A percentile compares a stretch with the other conserved stretches of the same genome.
phyloP scores from a whole-genome alignment of 1,140 invertebrate species.

The Drosophila mayri region DNA sequence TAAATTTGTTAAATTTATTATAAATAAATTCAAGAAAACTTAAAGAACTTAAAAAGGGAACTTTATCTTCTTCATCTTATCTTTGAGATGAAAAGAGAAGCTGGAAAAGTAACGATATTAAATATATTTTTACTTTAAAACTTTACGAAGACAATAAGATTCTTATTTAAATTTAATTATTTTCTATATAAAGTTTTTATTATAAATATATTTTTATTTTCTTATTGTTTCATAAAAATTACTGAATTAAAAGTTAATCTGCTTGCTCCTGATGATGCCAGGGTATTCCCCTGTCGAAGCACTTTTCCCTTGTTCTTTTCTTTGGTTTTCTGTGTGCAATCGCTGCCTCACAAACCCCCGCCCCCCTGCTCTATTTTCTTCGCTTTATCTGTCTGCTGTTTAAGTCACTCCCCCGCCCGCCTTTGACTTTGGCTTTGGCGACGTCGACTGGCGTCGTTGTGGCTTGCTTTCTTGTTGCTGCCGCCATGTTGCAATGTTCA shows the following conservation, averaged over 20 bases:
- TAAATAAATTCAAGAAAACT: no score
- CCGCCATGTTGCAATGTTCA: constrained; percentile 39
- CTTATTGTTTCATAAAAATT: neutral
- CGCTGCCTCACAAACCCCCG: neutral
- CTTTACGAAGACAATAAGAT: no score
- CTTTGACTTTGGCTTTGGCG: constrained; percentile 43
- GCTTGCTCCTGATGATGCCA: neutral
- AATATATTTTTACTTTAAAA: no score
- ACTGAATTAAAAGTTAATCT: neutral
- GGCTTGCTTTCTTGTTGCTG: constrained; percentile 23
- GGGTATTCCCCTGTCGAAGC: neutral
- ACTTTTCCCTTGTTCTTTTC: constrained; percentile 2
- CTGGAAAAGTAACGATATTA: no score
- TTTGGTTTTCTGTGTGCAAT: neutral
- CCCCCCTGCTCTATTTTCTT: neutral
- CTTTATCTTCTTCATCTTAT: no score
- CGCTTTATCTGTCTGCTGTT: neutral
- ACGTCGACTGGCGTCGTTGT: constrained; percentile 15
- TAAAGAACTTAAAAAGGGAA: no score
- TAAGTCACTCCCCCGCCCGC: neutral
- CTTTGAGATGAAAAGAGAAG: no score
- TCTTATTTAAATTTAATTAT: no score
- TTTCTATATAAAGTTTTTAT: no score
- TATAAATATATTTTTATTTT: no score
- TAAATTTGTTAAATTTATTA: no score